Evolutionary conservation across 2,797 vertebrate genomes (phyloP).

Genomic region (Sphenopsis melanotis): DNA sequence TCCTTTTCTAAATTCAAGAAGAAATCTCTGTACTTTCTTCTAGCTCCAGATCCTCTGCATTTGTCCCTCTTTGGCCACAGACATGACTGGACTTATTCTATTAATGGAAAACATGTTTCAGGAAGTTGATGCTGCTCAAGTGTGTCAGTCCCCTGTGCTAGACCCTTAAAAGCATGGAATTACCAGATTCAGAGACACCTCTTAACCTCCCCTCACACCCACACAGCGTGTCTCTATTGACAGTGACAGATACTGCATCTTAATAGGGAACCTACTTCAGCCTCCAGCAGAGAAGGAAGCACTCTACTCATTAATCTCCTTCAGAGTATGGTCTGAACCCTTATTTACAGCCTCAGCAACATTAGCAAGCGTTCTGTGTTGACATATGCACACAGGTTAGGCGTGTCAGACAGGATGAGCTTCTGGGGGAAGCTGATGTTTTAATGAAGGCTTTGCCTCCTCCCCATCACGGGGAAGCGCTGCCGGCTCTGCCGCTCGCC

Average conservation of each 20-base stretch:
- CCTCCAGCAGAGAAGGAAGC: conserved; percentile 57
- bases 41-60: not conserved
- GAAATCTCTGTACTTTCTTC: not conserved
- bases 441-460: conserved; percentile 46
- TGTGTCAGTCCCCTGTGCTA: not conserved
- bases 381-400: conserved; percentile 61
- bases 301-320: conserved; percentile 59
- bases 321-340: conserved; percentile 22
- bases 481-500: not conserved
- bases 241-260: conserved; percentile 65
- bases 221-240: conserved; percentile 59
- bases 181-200: conserved; percentile 28
- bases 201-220: conserved; percentile 51
- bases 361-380: conserved; percentile 42
- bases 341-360: conserved; percentile 61
- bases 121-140: not conserved
- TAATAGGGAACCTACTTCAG: conserved; percentile 57
- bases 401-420: conserved; percentile 24
- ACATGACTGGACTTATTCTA: not conserved
- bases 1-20: not conserved
- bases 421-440: conserved; percentile 34
- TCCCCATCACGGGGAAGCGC: not conserved
- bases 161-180: conserved; percentile 37
- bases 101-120: not conserved
- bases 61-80: not conserved